Evolutionary conservation across 1,140 invertebrate genomes (phyloP), one percentile per base, ranked within the genome.

Genomic region (Atta texana): DNA sequence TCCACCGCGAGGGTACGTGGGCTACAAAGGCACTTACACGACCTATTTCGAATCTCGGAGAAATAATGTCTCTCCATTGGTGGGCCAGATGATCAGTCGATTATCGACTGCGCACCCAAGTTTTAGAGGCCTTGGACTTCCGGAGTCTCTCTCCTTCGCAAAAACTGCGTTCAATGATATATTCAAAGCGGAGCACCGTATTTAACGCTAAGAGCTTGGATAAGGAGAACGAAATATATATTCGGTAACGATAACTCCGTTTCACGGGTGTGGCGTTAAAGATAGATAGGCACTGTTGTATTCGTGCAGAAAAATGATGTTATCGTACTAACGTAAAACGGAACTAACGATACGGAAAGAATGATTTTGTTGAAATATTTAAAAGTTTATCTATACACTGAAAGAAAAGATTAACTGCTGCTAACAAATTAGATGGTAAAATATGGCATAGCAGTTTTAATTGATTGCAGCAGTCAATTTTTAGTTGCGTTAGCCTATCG

Each of bases 1-100:
- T 90, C 75, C 87, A 69, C 66, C 72, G 55, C 66, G 86, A 86
- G 77, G 87, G 84, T 85, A 91, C 89, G 85, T 85, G 90, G 89
- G 75, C 80, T 89, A 90, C 64, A 80, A 89, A 90, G 87, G 74
- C 87, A 91, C 90, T 91, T 91, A 90, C 90, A 88, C 89, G 87
- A 90, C 87, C 90, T 90, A 90, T 87, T 91, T 91, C 87, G 89
- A 89, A 84, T 61, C 44, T 51, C 72, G 39, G 89, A 90, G 90
- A 92, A 93, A 92, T 92, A 92, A 93, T 93, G 92, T 92, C 91
- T 93, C 92, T 92, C 87, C 92, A 92, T 89, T 85, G 92, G 92
- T 93, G 92, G 92, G 88, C 92, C 78, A 28, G 77, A 68, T 85
- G 86, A 91, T 89, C 87, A 88, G 81, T 87, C 87, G 88, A 92